phyloP scores from a whole-genome alignment of 2,888 invertebrate species.

The Melanchra persicariae region DNA sequence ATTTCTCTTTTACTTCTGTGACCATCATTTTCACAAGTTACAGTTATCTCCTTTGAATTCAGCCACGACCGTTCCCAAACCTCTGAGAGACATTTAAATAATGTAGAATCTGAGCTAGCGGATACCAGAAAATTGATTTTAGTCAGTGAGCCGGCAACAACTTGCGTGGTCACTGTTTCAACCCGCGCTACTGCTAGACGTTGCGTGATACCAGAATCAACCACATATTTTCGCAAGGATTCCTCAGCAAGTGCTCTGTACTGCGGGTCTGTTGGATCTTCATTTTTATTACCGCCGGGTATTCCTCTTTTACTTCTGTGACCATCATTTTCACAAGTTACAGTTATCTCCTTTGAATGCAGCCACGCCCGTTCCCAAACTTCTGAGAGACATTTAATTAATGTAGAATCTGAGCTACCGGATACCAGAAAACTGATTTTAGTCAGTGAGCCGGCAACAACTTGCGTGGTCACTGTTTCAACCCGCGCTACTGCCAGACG shows the following conservation, averaged over 20 bases:
- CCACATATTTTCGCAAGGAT: conserved; percentile 66
- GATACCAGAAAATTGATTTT: conserved; percentile 59
- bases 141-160: conserved; percentile 60
- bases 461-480: conserved; percentile 65
- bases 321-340: conserved; percentile 52
- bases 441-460: conserved; percentile 65
- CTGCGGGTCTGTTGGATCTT: conserved; percentile 64
- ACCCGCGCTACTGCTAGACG: conserved; percentile 50
- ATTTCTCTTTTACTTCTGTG: neutral
- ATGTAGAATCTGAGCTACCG: neutral
- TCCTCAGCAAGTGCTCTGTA: conserved; percentile 65
- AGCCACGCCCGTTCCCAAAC: conserved; percentile 60
- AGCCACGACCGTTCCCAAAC: neutral
- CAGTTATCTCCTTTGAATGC: conserved; percentile 60
- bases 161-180: conserved; percentile 60
- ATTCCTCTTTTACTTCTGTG: conserved; percentile 47
- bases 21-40: conserved; percentile 17
- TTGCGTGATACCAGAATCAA: conserved; percentile 35
- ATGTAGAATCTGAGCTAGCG: neutral
- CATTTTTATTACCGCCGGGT: neutral
- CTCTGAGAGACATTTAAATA: neutral
- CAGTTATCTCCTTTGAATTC: conserved; percentile 31
- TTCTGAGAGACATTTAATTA: conserved; percentile 54
- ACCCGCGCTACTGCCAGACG: conserved; percentile 52
- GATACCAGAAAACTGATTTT: conserved; percentile 57